Percentiles rank a stretch among this genome's conserved stretches.
phyloP scores from a whole-genome alignment of 2,113 vertebrate species.

The Chunga burmeisteri region DNA sequence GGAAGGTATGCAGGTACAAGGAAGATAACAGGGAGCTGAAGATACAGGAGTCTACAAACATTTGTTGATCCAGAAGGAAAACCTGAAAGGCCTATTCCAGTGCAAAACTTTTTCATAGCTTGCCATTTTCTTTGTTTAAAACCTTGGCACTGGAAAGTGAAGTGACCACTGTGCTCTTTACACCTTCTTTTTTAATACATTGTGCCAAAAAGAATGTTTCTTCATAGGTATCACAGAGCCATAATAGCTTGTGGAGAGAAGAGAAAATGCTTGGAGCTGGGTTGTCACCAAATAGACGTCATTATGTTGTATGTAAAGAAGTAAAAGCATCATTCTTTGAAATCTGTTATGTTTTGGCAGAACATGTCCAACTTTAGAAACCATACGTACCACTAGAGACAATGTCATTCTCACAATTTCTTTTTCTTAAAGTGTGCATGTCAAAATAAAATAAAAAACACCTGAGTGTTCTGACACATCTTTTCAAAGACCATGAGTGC shows the following conservation, averaged over 20 bases:
- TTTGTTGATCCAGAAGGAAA: background rate
- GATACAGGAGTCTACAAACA: background rate
- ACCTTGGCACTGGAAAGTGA: background rate
- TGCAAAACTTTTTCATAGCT: background rate
- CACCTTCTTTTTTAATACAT: background rate
- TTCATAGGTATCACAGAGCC: background rate
- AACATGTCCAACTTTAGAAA: conserved; percentile 20
- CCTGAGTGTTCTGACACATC: background rate
- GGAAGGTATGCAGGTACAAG: background rate
- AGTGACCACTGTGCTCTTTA: background rate
- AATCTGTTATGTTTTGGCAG: conserved; percentile 57
- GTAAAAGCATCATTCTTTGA: background rate
- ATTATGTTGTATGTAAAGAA: conserved; percentile 29
- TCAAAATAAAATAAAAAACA: conserved; percentile 39
- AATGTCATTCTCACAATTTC: conserved; percentile 22
- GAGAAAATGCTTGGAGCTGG: background rate
- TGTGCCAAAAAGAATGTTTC: background rate
- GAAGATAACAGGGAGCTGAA: background rate
- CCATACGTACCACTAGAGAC: conserved; percentile 36
- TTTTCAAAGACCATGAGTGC: conserved; percentile 1
- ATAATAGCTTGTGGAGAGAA: background rate
- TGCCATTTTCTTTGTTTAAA: background rate
- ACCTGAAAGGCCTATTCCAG: background rate
- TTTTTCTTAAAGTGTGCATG: conserved; percentile 42
- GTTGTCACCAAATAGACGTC: background rate